phyloP scores from a whole-genome alignment of 2,888 invertebrate genomes.

The Vandiemenella viatica region DNA sequence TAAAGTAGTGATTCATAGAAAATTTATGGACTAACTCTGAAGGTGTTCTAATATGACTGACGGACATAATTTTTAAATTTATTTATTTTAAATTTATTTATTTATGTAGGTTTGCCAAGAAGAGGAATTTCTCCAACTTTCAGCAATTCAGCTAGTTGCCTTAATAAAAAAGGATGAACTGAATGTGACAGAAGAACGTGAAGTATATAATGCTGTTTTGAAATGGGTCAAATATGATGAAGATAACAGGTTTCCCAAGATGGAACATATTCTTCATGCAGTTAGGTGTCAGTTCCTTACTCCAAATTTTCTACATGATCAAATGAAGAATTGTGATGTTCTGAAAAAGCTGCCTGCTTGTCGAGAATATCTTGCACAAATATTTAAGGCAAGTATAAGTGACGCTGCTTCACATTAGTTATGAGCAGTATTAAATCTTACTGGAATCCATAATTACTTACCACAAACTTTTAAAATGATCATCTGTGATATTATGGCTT shows the following conservation, averaged over 20 bases:
- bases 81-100: too few species aligned
- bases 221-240: constrained; percentile 85
- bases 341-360: constrained; percentile 78
- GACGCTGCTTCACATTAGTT: background rate
- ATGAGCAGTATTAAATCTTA: too few species aligned
- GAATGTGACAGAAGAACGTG: constrained; percentile 80
- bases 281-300: constrained; percentile 86
- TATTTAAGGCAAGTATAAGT: constrained; percentile 55
- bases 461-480: too few species aligned
- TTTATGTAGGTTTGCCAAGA: constrained; percentile 62
- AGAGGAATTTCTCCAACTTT: constrained; percentile 79
- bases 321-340: constrained; percentile 80
- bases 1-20: too few species aligned
- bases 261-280: constrained; percentile 75
- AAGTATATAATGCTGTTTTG: constrained; percentile 81
- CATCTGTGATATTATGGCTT: too few species aligned
- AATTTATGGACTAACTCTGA: too few species aligned
- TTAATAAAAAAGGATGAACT: constrained; percentile 79
- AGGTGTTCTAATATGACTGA: too few species aligned
- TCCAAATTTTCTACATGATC: constrained; percentile 77
- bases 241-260: constrained; percentile 64
- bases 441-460: too few species aligned
- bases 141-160: constrained; percentile 61
- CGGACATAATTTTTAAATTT: too few species aligned
- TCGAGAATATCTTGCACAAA: constrained; percentile 74